Percentiles rank a stretch among this genome's conserved stretches.
Conservation (phyloP, 2,113 vertebrate genomes). For the Petromus typicus region DNA sequence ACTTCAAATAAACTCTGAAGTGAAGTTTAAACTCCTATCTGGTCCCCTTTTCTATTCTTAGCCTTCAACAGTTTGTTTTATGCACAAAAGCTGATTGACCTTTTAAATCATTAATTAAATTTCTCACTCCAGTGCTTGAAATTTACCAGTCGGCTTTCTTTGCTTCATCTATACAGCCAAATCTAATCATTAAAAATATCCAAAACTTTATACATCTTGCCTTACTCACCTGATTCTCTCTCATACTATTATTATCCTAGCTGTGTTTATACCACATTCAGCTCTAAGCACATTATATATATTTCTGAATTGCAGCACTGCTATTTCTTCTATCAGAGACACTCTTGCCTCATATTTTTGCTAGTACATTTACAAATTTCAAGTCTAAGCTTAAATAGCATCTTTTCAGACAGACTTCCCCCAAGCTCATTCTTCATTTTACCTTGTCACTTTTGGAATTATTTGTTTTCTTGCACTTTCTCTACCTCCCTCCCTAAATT, state of each 20-base stretch:
- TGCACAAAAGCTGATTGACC: background rate
- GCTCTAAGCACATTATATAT: background rate
- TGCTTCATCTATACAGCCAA: background rate
- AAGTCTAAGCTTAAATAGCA: background rate
- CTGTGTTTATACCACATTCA: background rate
- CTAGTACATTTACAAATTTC: background rate
- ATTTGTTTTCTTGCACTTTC: background rate
- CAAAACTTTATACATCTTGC: background rate
- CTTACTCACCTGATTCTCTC: background rate
- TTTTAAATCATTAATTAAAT: constrained; percentile 42
- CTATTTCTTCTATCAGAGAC: background rate
- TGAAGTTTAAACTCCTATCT: background rate
- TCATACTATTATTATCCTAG: background rate
- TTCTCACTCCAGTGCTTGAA: background rate
- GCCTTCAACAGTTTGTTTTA: background rate
- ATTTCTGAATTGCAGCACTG: background rate
- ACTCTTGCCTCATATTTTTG: background rate
- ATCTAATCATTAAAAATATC: background rate
- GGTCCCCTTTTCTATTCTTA: background rate
- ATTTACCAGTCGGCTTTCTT: constrained; percentile 5
- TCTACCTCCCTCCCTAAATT: background rate
- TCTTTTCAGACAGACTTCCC: background rate
- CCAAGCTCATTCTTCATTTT: background rate
- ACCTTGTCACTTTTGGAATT: background rate
- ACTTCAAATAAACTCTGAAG: background rate